Evolutionary conservation across 2,113 vertebrate species (phyloP).

Genomic region (Varanus salvator): DNA sequence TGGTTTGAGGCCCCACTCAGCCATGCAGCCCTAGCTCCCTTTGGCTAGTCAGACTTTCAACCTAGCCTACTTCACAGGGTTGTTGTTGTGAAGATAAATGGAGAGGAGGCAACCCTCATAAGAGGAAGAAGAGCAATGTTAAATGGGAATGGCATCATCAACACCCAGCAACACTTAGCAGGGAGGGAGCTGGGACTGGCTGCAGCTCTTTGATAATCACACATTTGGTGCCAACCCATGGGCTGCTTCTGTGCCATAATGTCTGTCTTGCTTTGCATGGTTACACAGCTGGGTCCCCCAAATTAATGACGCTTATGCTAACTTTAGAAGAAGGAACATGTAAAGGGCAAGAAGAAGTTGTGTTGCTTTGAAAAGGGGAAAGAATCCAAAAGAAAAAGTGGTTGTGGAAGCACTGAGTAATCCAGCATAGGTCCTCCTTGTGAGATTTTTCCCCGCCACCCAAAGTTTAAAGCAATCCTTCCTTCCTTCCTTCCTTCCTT

Average conservation of each 20-base stretch:
- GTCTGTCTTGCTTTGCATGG: background rate
- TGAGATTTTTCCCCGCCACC: background rate
- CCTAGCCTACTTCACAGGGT: too few species aligned
- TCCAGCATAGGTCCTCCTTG: background rate
- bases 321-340: background rate
- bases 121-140: too few species aligned
- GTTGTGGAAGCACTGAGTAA: slow-evolving; percentile 1
- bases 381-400: slow-evolving; percentile 22
- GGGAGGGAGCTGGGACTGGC: background rate
- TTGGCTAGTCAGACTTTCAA: too few species aligned
- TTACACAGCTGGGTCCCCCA: background rate
- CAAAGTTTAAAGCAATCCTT: slow-evolving; percentile 33
- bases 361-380: slow-evolving; percentile 3
- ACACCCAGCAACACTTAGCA: background rate
- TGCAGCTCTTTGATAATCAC: background rate
- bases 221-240: background rate
- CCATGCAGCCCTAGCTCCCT: too few species aligned
- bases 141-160: too few species aligned
- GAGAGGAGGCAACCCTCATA: too few species aligned
- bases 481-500: too few species aligned
- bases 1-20: too few species aligned
- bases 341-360: background rate
- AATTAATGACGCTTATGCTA: background rate
- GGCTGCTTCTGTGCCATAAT: background rate
- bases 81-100: too few species aligned